These are phyloP conservation scores for Isaurus tuberculatus DNA, from an alignment of 92 coral and sea anemone genomes.

Conservation along the genomic window DNA sequence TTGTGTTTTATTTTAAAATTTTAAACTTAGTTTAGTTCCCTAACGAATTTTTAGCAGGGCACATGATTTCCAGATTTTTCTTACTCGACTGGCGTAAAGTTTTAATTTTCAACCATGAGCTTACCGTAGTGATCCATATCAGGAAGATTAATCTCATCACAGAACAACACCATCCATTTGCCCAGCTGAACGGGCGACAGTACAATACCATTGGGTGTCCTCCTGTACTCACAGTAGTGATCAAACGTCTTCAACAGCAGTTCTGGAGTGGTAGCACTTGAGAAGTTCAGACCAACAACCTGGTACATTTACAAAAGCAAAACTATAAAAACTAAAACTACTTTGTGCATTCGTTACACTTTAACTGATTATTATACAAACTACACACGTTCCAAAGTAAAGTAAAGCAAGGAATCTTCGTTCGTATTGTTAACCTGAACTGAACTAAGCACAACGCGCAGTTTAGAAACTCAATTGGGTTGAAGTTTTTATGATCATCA, in stretches of 20 bases:
- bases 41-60: too few species aligned
- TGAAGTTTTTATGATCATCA: too few species aligned
- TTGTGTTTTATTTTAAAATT: too few species aligned
- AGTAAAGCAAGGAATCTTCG: too few species aligned
- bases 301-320: constrained; percentile 25
- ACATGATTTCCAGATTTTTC: too few species aligned
- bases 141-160: constrained; percentile 99
- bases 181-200: constrained; percentile 98
- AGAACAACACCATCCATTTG: constrained; percentile 98
- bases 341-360: not conserved
- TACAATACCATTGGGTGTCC: constrained; percentile 98
- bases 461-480: too few species aligned
- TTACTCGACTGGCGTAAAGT: too few species aligned
- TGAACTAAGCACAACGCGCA: too few species aligned
- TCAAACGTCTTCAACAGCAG: constrained; percentile 96
- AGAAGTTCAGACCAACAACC: constrained; percentile 99
- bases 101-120: too few species aligned
- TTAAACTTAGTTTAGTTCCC: too few species aligned
- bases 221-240: constrained; percentile 96
- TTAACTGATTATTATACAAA: not conserved
- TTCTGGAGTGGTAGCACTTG: constrained; percentile 99
- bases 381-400: too few species aligned
- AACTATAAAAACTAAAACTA: not conserved
- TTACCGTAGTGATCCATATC: constrained; percentile 98
- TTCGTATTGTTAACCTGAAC: too few species aligned